phyloP scores from a whole-genome alignment of 2,888 invertebrate species.

The Ischnus inquisitorius region DNA sequence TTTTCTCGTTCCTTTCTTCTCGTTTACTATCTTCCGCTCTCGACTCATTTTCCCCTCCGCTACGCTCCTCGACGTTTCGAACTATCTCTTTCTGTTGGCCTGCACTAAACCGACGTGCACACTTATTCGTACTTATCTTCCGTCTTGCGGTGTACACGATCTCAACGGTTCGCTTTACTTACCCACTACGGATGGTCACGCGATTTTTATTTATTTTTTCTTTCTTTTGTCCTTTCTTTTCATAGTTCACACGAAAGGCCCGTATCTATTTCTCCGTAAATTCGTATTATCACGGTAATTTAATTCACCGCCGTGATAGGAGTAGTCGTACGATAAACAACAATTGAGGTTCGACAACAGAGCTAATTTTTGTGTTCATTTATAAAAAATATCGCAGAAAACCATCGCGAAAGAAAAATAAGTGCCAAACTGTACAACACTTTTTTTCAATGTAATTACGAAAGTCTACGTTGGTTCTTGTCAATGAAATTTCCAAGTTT shows the following conservation, averaged over 20 bases:
- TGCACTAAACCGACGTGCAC: conserved; percentile 25
- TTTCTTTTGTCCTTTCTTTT: conserved; percentile 5
- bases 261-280: conserved; percentile 30
- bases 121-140: conserved; percentile 42
- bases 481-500: no score
- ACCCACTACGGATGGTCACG: conserved; percentile 1
- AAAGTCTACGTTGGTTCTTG: no score
- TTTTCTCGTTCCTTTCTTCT: conserved; percentile 29
- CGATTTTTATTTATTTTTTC: background rate
- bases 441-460: background rate
- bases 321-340: background rate
- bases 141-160: conserved; percentile 16
- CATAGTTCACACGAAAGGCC: background rate
- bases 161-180: conserved; percentile 28
- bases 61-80: conserved; percentile 40
- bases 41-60: conserved; percentile 59
- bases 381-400: background rate
- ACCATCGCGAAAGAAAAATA: background rate
- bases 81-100: conserved; percentile 54
- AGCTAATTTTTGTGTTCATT: background rate
- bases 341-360: no score
- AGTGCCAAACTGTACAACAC: background rate
- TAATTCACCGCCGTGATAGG: conserved; percentile 35
- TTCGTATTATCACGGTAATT: conserved; percentile 17
- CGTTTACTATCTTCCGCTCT: conserved; percentile 57